Conservation (phyloP, 2,113 vertebrate species). For the Ptilonorhynchus violaceus region DNA sequence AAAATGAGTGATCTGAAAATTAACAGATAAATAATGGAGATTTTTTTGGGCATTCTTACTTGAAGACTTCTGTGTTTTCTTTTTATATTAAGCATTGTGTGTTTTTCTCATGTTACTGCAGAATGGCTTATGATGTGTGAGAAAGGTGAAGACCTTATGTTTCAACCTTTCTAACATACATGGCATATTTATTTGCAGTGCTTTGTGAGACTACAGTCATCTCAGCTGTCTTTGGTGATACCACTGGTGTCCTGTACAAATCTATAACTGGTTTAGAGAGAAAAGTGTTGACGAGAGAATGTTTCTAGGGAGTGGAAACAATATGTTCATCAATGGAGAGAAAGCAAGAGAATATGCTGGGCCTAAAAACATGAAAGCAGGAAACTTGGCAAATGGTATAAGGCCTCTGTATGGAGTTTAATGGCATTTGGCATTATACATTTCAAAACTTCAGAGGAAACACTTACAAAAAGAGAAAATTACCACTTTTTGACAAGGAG, state of each 20-base stretch:
- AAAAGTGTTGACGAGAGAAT: neutral
- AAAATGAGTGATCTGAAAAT: neutral
- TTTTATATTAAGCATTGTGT: neutral
- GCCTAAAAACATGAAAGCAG: neutral
- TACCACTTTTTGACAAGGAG: slow-evolving; percentile 41
- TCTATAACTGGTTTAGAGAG: neutral
- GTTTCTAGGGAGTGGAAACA: neutral
- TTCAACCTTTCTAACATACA: neutral
- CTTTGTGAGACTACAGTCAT: neutral
- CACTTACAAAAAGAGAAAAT: slow-evolving; percentile 24
- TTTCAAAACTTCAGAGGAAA: slow-evolving; percentile 6
- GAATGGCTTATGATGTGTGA: neutral
- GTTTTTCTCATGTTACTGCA: neutral
- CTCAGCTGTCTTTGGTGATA: neutral
- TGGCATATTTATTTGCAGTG: neutral
- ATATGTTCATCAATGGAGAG: neutral
- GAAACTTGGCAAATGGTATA: neutral
- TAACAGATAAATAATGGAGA: neutral
- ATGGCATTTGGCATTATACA: neutral
- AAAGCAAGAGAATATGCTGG: neutral
- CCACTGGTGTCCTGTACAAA: neutral
- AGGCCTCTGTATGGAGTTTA: neutral
- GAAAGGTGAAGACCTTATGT: neutral
- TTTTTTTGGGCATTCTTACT: neutral
- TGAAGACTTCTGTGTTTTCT: neutral